Evolutionary conservation across 2,888 invertebrate species (phyloP).

Genomic region (Cartodere bifasciata): DNA sequence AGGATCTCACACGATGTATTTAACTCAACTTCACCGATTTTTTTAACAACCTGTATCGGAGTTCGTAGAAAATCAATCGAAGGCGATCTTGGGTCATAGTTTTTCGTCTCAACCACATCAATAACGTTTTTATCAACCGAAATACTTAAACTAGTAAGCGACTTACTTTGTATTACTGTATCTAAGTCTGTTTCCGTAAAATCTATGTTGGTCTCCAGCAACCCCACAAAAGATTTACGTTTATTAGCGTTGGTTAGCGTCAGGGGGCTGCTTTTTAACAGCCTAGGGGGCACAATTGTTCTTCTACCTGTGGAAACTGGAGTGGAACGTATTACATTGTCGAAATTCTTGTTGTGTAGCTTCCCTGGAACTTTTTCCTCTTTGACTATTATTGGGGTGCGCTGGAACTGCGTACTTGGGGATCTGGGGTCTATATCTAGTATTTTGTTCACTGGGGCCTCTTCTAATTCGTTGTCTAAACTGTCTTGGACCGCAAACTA

Average conservation of each 20-base stretch:
- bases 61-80: constrained; percentile 42
- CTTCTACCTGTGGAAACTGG: constrained; percentile 31
- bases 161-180: constrained; percentile 19
- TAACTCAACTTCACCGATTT: constrained; percentile 12
- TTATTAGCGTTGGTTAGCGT: constrained; percentile 24
- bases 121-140: constrained; percentile 9
- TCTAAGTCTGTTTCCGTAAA: constrained; percentile 40
- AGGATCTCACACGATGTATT: no score
- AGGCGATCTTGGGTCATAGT: constrained; percentile 39
- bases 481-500: no score
- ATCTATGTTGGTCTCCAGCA: constrained; percentile 50
- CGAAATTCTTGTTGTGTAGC: constrained; percentile 29
- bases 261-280: constrained; percentile 28
- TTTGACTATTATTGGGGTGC: constrained; percentile 41
- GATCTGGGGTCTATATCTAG: constrained; percentile 42
- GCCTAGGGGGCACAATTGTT: constrained; percentile 29
- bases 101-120: constrained; percentile 11
- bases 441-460: no score
- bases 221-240: constrained; percentile 33
- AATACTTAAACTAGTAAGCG: constrained; percentile 9
- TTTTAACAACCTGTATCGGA: constrained; percentile 30
- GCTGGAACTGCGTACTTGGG: constrained; percentile 44
- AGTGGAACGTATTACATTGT: no score
- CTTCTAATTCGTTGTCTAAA: no score
- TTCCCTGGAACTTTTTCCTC: constrained; percentile 16